Base-by-base conservation (phyloP, 2,888 invertebrate species). In the Cataglyphis livida region DNA sequence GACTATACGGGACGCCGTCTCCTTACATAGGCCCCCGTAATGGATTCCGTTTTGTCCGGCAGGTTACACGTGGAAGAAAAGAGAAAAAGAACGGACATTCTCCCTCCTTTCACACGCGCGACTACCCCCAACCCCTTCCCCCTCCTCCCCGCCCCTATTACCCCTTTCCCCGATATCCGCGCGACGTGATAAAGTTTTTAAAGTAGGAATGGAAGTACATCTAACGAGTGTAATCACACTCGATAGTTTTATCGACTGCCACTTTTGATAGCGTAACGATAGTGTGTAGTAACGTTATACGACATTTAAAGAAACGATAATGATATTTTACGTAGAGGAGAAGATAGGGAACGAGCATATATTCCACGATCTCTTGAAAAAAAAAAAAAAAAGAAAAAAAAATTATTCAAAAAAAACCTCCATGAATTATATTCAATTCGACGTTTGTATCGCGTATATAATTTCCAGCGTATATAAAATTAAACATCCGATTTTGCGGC, bases 31-130 rank as follows among this genome's bases (percentile, higher is more conserved):
- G 83, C 75, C 84, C 74, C 74, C 38, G 87, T 90, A 91, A 91
- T 91, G 89, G 89, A 85, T 91, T 87, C 86, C 86, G 85, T 89
- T 91, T 89, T 89, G 84, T 86, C 81, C 81, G 83, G 84, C 83
- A 70, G 83, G 85, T 87, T 87, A 85, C 86, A 82, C 78, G 83
- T 73, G 85, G 54, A 51, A n/a, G 73, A 54, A 62, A 18, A 62
- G 83, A 79, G 76, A 86, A 28, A 81, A 82, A 73, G 83, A 82
- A 70, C 73, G 79, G 75, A 62, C 62, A 64, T 59, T 73, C 79
- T 21, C 18, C 28, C 15, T 9, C 44, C 32, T 44, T 74, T 9
- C 61, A 28, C 62, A 21, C 44, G 28, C 41, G 41, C n/a, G 2
- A n/a, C n/a, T 21, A 25, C 6, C 1, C 15, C 28, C 41, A 1